Percentiles rank a stretch among this genome's conserved stretches.
These are phyloP conservation scores for Cygnus buccinator DNA, from an alignment of 2,113 vertebrate species.

Conservation along the genomic window DNA sequence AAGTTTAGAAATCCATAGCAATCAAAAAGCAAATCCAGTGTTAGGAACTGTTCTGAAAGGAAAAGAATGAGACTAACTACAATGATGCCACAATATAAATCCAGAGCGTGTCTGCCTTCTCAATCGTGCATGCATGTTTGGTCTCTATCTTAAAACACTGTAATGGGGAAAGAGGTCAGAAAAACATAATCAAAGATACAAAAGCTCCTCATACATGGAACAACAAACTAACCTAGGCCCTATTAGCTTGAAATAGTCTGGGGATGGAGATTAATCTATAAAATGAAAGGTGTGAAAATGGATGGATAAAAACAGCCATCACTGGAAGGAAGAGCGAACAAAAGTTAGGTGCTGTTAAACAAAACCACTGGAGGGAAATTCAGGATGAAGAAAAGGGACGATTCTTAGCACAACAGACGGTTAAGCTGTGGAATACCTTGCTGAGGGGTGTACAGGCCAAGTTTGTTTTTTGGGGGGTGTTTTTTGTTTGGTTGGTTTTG, in stretches of 20 bases:
- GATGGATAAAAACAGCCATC: neutral
- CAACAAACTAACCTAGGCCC: neutral
- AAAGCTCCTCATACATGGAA: neutral
- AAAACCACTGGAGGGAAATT: neutral
- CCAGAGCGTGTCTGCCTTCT: neutral
- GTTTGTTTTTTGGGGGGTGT: too few species aligned
- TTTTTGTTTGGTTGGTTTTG: rapidly evolving
- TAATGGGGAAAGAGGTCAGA: neutral
- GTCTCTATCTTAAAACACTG: neutral
- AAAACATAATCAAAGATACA: neutral
- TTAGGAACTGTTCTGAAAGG: neutral
- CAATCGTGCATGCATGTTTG: neutral
- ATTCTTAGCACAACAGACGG: neutral
- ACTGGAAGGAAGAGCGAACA: neutral
- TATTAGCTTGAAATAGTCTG: neutral
- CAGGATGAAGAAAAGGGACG: neutral
- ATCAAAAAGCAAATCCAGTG: neutral
- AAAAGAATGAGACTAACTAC: neutral
- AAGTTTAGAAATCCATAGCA: neutral
- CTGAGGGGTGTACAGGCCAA: rapidly evolving
- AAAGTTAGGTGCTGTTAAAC: neutral
- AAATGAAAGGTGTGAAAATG: neutral
- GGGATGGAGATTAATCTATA: neutral
- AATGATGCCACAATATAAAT: neutral
- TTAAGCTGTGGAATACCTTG: neutral